Percentiles rank a stretch among this genome's conserved stretches.
phyloP scores from a whole-genome alignment of 1,140 invertebrate genomes.

The Hyles vespertilio region DNA sequence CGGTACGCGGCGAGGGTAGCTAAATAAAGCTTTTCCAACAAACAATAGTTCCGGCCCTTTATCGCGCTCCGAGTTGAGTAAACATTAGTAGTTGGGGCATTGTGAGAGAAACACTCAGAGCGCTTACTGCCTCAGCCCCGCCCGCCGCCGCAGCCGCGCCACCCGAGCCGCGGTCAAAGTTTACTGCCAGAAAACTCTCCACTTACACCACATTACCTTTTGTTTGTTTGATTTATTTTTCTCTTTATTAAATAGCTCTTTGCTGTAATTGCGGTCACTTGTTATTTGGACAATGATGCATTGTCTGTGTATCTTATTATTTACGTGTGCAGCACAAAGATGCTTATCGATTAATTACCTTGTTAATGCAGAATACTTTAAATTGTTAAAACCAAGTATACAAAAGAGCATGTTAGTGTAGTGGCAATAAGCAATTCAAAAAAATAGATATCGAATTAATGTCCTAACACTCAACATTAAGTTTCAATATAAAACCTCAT shows the following conservation, averaged over 20 bases:
- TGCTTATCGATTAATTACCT: too few relatives aligned
- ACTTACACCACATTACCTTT: constrained; percentile 61
- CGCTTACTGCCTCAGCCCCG: constrained; percentile 10
- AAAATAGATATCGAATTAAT: too few relatives aligned
- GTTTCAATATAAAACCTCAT: not conserved
- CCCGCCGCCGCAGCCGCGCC: constrained; percentile 13
- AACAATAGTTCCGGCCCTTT: constrained; percentile 76
- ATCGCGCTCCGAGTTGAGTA: constrained; percentile 65
- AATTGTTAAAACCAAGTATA: too few relatives aligned
- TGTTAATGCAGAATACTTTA: too few relatives aligned
- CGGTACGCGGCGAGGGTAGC: constrained; percentile 57
- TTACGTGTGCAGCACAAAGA: too few relatives aligned
- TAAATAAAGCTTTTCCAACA: constrained; percentile 73
- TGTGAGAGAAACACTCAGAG: constrained; percentile 28
- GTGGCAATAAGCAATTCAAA: too few relatives aligned
- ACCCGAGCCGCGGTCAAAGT: constrained; percentile 44
- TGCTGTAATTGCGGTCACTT: constrained; percentile 2
- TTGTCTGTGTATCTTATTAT: too few relatives aligned
- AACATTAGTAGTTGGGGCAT: constrained; percentile 72
- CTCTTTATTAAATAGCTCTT: constrained; percentile 34
- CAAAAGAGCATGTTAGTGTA: too few relatives aligned
- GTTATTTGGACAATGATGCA: not conserved
- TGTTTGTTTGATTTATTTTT: constrained; percentile 65
- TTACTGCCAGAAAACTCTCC: constrained; percentile 60
- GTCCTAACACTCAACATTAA: not conserved